Conservation (phyloP, 2,888 invertebrate species). For the Yponomeuta malinellus region DNA sequence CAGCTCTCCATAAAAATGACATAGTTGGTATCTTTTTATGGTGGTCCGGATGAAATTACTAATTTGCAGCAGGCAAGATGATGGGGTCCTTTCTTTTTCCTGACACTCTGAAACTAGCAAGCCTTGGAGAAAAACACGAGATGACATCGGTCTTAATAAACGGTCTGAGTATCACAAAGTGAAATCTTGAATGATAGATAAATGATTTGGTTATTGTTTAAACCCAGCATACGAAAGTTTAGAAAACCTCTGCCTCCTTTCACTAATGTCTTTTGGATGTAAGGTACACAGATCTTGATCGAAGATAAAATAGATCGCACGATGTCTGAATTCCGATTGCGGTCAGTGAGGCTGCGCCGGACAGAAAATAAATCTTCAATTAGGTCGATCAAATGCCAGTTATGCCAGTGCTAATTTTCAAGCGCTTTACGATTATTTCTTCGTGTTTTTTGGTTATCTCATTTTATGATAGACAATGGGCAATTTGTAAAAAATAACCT, state of each 20-base stretch:
- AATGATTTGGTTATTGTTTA: conserved; percentile 68
- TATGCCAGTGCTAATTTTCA: conserved; percentile 19
- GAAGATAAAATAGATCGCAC: conserved; percentile 69
- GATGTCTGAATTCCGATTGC: conserved; percentile 56
- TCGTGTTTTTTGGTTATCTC: not conserved
- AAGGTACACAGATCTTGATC: conserved; percentile 56
- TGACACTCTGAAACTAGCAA: not conserved
- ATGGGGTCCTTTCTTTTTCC: not conserved
- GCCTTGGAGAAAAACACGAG: not conserved
- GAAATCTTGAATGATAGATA: conserved; percentile 61
- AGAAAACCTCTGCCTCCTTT: conserved; percentile 58
- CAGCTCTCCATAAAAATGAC: not conserved
- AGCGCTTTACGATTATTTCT: conserved; percentile 32
- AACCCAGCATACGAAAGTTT: conserved; percentile 64
- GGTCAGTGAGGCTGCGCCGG: conserved; percentile 52
- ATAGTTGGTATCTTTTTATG: not conserved
- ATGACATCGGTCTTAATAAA: conserved; percentile 9
- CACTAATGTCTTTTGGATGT: conserved; percentile 66
- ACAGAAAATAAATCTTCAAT: conserved; percentile 72
- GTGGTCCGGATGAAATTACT: not conserved
- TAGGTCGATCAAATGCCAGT: conserved; percentile 68
- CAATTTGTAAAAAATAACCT: not conserved
- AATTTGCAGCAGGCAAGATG: not conserved
- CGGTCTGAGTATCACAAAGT: conserved; percentile 24
- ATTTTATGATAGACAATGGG: not conserved